Evolutionary conservation across 2,797 vertebrate species (phyloP).

Genomic region (Heliangelus exortis): DNA sequence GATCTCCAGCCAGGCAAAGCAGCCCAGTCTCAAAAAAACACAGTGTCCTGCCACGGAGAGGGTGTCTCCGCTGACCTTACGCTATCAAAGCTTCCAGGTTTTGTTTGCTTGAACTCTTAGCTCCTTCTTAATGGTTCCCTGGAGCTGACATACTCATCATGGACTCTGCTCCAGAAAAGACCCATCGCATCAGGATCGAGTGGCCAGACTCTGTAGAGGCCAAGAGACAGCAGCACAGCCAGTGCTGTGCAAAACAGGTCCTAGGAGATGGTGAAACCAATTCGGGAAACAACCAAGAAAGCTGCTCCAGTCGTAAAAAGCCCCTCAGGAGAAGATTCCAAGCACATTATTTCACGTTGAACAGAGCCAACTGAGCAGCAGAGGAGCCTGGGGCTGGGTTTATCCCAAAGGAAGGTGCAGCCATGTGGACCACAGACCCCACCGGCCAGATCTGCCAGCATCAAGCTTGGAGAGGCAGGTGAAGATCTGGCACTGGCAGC

Average conservation of each 20-base stretch:
- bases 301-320: neutral
- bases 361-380: neutral
- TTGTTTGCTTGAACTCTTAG: constrained; percentile 27
- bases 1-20: constrained; percentile 55
- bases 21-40: constrained; percentile 37
- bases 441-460: neutral
- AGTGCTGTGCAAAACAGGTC: neutral
- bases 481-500: neutral
- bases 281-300: neutral
- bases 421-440: rapidly evolving
- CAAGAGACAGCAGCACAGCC: neutral
- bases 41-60: constrained; percentile 9
- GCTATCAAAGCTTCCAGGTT: constrained; percentile 43
- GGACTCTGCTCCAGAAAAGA: neutral
- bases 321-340: neutral
- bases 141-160: neutral
- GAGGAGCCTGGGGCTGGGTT: neutral
- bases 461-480: neutral
- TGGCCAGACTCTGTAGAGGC: neutral
- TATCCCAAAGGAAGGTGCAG: neutral
- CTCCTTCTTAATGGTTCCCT: constrained; percentile 22
- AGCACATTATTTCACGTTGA: neutral
- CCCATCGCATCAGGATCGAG: neutral
- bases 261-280: constrained; percentile 13
- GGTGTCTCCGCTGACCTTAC: constrained; percentile 25